phyloP scores from a whole-genome alignment of 2,797 vertebrate genomes.

The Erethizon dorsatum region DNA sequence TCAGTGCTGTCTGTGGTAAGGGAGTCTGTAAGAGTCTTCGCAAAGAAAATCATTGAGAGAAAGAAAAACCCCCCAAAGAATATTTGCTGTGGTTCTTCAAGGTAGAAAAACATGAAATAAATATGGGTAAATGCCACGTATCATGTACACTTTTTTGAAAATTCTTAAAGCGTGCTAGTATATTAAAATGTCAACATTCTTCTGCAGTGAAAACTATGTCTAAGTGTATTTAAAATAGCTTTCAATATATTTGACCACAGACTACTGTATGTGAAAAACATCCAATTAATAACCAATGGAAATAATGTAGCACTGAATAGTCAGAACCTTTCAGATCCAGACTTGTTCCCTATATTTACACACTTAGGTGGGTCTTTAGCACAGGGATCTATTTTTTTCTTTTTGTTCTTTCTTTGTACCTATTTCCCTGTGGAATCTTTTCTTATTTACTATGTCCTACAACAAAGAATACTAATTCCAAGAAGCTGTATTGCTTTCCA shows the following conservation, averaged over 20 bases:
- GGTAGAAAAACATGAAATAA: neutral
- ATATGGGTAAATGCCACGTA: neutral
- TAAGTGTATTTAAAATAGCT: neutral
- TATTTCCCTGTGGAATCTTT: neutral
- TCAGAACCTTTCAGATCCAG: neutral
- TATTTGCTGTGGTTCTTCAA: neutral
- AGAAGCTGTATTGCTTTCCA: neutral
- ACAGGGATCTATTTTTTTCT: neutral
- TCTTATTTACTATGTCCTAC: neutral
- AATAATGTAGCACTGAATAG: neutral
- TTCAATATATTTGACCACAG: neutral
- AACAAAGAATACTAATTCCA: neutral
- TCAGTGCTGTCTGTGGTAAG: neutral
- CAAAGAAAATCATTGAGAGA: conserved; percentile 19
- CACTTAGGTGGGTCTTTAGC: neutral
- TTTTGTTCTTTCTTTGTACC: neutral
- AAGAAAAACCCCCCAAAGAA: neutral
- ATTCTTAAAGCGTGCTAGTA: neutral
- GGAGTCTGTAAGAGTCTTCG: neutral
- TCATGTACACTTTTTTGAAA: neutral
- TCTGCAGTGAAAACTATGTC: neutral
- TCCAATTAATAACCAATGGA: neutral
- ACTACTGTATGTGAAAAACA: neutral
- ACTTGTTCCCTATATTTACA: neutral
- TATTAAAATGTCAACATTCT: neutral